Base-by-base conservation (phyloP, 2,113 vertebrate species). In the Glaucomys volans region DNA sequence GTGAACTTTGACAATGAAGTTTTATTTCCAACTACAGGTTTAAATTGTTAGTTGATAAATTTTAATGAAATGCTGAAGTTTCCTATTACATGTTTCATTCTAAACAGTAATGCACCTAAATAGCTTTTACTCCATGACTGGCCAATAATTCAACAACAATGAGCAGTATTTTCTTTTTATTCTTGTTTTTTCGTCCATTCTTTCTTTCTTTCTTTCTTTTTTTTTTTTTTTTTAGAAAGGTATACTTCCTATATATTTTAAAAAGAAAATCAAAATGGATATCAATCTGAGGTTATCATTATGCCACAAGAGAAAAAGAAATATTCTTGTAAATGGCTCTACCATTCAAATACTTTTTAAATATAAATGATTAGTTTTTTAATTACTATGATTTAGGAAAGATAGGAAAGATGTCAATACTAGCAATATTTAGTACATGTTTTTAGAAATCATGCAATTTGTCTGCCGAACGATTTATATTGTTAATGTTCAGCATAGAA, bases 61-160 rank as follows among this genome's bases (percentile, higher is more conserved):
- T 83, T 91, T 96, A 98, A 96, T 97, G 86, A 96, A 95, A 94
- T 20, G 54, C 32, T 57, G 26, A 87, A 11, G 67, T 95, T 97
- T 97, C 88, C 69, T 94, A 80, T 95, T 96, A 71, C 92, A 74
- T 71, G 37, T 85, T 76, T 95, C 91, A 94, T 94, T 96, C 69
- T 91, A 91, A 96, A 97, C 62, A 89, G 44, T 79, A 85, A 81
- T 80, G 17, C 0, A 42, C 24, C 92, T 97, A 77, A 91, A 91
- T 67, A 89, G 69, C 79, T 89, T 95, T 69, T 17, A 95, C 11
- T 94, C 72, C 11, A 30, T 32, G 35, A 93, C 8, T 88, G 50
- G 37, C 42, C 37, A 92, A 47, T 88, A 94, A 92, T 67, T 94
- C 79, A 94, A 82, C 30, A 93, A 59, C 40, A 84, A 67, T 44